A percentile compares a stretch with the other conserved stretches of the same genome.
Conservation (phyloP, 2,797 vertebrate species). For the Microctenopoma lineatum region DNA sequence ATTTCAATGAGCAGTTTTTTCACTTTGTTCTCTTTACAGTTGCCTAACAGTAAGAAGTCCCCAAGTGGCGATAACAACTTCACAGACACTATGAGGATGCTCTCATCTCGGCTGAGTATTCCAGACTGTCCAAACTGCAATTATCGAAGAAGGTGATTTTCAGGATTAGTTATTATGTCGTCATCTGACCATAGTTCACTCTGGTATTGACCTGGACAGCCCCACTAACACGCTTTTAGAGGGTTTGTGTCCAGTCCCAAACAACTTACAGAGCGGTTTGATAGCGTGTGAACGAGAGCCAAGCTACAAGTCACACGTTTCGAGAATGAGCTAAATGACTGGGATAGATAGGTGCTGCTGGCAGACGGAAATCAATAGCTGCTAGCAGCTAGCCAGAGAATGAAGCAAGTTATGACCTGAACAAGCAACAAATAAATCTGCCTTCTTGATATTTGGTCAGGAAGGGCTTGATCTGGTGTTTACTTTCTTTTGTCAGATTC, state of each 20-base stretch:
- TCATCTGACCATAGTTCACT: neutral
- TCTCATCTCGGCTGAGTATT: constrained; percentile 93
- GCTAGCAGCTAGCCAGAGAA: neutral
- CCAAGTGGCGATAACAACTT: constrained; percentile 91
- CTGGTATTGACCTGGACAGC: too few relatives aligned
- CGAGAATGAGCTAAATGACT: neutral
- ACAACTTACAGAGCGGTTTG: neutral
- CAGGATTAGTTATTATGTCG: constrained; percentile 2
- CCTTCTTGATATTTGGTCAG: neutral
- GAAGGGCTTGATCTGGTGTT: neutral
- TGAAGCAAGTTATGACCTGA: neutral
- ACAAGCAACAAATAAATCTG: neutral
- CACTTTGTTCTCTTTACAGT: constrained; percentile 73
- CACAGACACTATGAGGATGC: constrained; percentile 95
- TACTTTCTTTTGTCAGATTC: neutral
- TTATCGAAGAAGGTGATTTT: constrained; percentile 91
- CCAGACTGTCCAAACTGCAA: constrained; percentile 99
- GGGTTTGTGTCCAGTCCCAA: neutral
- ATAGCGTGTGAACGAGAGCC: neutral
- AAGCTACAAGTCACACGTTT: too few relatives aligned
- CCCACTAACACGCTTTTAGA: too few relatives aligned
- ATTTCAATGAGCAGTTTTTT: neutral
- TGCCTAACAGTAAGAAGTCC: constrained; percentile 91
- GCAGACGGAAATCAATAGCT: neutral
- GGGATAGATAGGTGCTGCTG: neutral